phyloP scores from a whole-genome alignment of 1,140 invertebrate species.

The Samia ricini region DNA sequence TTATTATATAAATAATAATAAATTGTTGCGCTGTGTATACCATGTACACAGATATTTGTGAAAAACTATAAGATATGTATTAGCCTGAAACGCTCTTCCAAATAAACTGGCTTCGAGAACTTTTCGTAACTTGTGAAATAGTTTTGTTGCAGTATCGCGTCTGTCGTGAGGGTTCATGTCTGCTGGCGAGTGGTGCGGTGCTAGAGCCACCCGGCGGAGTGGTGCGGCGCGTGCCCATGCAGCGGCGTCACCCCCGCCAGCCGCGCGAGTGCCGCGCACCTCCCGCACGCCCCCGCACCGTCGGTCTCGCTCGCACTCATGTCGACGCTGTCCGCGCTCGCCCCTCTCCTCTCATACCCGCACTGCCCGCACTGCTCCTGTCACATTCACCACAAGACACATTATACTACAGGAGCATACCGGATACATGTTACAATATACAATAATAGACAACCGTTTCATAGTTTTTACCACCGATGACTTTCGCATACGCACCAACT shows the following conservation, averaged over 20 bases:
- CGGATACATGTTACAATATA: too few relatives aligned
- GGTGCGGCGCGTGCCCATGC: slow-evolving; percentile 65
- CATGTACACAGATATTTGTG: too few relatives aligned
- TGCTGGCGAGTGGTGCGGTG: not conserved
- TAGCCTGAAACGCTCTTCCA: not conserved
- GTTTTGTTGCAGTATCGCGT: too few relatives aligned
- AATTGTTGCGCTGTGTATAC: too few relatives aligned
- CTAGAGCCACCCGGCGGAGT: slow-evolving; percentile 71
- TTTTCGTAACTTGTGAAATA: not conserved
- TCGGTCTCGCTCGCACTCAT: slow-evolving; percentile 15
- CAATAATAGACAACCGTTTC: too few relatives aligned
- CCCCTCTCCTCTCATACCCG: slow-evolving; percentile 24
- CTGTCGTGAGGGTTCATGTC: not conserved
- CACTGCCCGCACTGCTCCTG: slow-evolving; percentile 22
- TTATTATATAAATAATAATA: too few relatives aligned
- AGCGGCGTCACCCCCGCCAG: slow-evolving; percentile 67
- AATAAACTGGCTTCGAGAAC: not conserved
- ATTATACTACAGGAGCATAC: too few relatives aligned
- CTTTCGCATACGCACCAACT: too few relatives aligned
- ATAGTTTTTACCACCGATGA: too few relatives aligned
- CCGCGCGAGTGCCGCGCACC: slow-evolving; percentile 56
- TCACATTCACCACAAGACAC: not conserved
- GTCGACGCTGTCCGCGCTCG: slow-evolving; percentile 13
- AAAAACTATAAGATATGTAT: too few relatives aligned
- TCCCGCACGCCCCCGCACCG: slow-evolving; percentile 33